These are phyloP conservation scores for Laticauda colubrina DNA, from an alignment of 2,113 vertebrate genomes.

Conservation along the genomic window DNA sequence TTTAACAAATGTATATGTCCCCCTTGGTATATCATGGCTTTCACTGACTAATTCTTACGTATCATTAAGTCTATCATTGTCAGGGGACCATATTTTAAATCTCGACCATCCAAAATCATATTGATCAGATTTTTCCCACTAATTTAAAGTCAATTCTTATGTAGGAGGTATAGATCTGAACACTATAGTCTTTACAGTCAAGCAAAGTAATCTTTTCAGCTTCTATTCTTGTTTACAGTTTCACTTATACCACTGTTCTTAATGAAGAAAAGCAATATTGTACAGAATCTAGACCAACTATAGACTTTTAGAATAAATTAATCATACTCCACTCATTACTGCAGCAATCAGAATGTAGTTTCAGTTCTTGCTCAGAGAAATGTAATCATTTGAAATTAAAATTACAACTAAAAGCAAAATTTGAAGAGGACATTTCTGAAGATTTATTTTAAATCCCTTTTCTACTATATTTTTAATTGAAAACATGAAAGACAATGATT, in stretches of 20 bases:
- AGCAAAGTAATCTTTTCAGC: background rate
- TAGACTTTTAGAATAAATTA: background rate
- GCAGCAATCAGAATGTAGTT: background rate
- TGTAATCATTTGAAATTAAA: rapidly evolving
- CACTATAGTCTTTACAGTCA: background rate
- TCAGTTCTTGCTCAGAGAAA: background rate
- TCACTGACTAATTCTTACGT: background rate
- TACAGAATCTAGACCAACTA: background rate
- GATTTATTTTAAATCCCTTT: background rate
- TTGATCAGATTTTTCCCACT: background rate
- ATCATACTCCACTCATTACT: background rate
- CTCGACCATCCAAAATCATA: background rate
- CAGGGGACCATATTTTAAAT: background rate
- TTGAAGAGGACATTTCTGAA: background rate
- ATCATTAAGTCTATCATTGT: background rate
- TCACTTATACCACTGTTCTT: background rate
- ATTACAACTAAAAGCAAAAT: background rate
- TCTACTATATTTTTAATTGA: background rate
- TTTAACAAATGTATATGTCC: background rate
- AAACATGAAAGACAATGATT: background rate
- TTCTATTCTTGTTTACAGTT: background rate
- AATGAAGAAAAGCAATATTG: background rate
- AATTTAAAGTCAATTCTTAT: background rate
- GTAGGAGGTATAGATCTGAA: background rate
- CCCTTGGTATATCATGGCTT: background rate